Evolutionary conservation across 2,888 invertebrate genomes (phyloP).

Genomic region (Amblyteles armatorius): DNA sequence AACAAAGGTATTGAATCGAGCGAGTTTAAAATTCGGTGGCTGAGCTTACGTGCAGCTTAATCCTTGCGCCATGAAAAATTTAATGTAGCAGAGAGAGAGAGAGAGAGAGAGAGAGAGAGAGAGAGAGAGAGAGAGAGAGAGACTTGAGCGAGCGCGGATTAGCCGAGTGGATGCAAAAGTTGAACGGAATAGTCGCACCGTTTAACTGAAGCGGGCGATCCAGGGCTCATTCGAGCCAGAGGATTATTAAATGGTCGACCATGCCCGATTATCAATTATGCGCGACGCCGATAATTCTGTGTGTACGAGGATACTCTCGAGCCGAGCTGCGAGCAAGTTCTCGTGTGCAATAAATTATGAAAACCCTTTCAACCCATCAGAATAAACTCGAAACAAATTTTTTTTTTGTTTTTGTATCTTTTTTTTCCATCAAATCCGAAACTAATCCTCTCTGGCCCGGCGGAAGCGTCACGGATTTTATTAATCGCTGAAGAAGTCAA

Average conservation of each 20-base stretch:
- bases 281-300: neutral
- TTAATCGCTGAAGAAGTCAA: neutral
- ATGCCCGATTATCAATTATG: constrained; percentile 1
- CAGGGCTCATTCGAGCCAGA: neutral
- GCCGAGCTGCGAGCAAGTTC: neutral
- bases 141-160: neutral
- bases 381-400: neutral
- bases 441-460: neutral
- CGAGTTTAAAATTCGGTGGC: neutral
- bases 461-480: neutral
- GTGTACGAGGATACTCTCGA: neutral
- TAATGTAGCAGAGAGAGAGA: neutral
- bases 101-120: neutral
- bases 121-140: neutral
- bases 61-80: neutral
- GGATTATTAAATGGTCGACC: constrained; percentile 1
- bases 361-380: neutral
- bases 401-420: neutral
- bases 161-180: constrained; percentile 1
- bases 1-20: neutral
- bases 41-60: neutral
- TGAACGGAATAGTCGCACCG: neutral
- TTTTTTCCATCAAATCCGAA: neutral
- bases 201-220: neutral
- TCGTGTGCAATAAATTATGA: neutral